Evolutionary conservation across 2,888 invertebrate genomes (phyloP).

Genomic region (Seira musarum): DNA sequence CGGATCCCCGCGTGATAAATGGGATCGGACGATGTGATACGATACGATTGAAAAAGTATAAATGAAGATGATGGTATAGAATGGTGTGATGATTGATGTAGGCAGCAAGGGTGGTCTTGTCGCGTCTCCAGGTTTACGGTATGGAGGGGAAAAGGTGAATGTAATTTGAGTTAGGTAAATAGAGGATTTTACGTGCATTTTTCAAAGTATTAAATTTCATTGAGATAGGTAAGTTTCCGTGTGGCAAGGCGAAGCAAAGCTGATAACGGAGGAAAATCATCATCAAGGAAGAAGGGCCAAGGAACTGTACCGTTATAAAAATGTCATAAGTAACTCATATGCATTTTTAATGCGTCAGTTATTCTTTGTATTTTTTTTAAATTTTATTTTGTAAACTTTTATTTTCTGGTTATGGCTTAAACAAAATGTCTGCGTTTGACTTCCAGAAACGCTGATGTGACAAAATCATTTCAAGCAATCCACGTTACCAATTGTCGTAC

Average conservation of each 20-base stretch:
- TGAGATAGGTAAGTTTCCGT: constrained; percentile 31
- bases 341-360: too few relatives aligned
- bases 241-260: not conserved
- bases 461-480: too few relatives aligned
- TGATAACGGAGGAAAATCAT: not conserved
- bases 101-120: constrained; percentile 39
- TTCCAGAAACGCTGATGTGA: too few relatives aligned
- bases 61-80: constrained; percentile 4
- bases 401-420: too few relatives aligned
- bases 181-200: not conserved
- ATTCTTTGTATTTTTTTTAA: too few relatives aligned
- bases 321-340: too few relatives aligned
- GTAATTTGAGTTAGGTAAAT: constrained; percentile 8
- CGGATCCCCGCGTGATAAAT: not conserved
- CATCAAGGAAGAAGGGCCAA: not conserved
- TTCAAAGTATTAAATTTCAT: constrained; percentile 16
- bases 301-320: constrained; percentile 11
- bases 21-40: not conserved
- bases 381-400: too few relatives aligned
- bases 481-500: too few relatives aligned
- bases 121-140: not conserved
- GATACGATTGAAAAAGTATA: constrained; percentile 6
- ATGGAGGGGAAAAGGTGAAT: not conserved
- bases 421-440: too few relatives aligned
- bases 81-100: constrained; percentile 46